Percentiles rank a stretch among this genome's conserved stretches.
Conservation (phyloP, 2,888 invertebrate species). For the Serripes groenlandicus region DNA sequence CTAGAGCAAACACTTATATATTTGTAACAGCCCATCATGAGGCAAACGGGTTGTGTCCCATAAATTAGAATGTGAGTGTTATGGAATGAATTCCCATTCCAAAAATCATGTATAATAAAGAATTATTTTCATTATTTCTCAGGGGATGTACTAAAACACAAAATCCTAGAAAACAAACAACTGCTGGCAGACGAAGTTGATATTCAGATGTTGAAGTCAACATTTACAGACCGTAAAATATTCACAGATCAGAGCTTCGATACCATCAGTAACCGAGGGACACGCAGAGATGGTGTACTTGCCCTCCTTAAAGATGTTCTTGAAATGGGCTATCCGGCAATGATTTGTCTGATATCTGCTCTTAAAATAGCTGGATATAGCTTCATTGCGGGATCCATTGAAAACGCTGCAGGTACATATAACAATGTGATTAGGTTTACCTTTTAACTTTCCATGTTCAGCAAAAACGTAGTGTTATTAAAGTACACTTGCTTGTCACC, state of each 20-base stretch:
- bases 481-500: not conserved
- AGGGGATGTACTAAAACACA: conserved; percentile 2
- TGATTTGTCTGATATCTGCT: conserved; percentile 1
- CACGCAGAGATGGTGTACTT: not conserved
- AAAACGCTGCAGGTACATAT: conserved; percentile 11
- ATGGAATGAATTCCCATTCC: no score
- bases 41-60: no score
- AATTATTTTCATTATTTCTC: not conserved
- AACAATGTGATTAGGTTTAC: no score
- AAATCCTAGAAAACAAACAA: not conserved
- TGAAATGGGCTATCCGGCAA: not conserved
- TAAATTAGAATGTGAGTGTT: no score
- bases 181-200: not conserved
- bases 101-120: no score
- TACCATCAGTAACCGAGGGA: not conserved
- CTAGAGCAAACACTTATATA: no score
- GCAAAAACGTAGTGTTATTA: not conserved
- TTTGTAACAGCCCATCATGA: no score
- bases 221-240: not conserved
- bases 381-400: conserved; percentile 1
- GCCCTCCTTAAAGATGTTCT: not conserved
- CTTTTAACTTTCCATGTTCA: not conserved
- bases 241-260: not conserved
- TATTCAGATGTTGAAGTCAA: not conserved
- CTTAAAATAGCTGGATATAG: conserved; percentile 2